Percentiles rank a stretch among this genome's conserved stretches.
phyloP scores from a whole-genome alignment of 2,888 invertebrate genomes.

The Drosophila fungiperda region DNA sequence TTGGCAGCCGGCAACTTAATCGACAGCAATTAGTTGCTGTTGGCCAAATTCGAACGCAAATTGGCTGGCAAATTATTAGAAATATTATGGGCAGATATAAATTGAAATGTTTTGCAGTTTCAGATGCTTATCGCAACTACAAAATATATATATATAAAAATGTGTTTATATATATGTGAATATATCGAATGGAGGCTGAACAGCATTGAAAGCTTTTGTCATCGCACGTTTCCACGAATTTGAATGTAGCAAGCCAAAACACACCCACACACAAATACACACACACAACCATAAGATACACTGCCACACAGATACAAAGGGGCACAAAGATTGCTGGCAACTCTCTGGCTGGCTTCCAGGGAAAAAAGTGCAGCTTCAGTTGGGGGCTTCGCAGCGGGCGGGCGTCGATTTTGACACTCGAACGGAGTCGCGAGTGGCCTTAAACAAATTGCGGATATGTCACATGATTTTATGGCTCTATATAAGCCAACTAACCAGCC shows the following conservation, averaged over 20 bases:
- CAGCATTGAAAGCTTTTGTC: constrained; percentile 76
- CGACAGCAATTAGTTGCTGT: constrained; percentile 77
- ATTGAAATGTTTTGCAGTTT: constrained; percentile 2
- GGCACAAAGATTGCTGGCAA: constrained; percentile 72
- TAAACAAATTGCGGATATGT: constrained; percentile 82
- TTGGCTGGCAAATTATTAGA: constrained; percentile 54
- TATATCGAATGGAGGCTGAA: constrained; percentile 33
- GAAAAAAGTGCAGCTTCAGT: constrained; percentile 41
- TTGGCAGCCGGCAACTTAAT: constrained; percentile 52
- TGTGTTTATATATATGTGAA: neutral
- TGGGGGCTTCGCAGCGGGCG: constrained; percentile 64
- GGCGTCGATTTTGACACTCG: constrained; percentile 77
- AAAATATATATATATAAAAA: constrained; percentile 32
- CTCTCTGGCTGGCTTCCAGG: constrained; percentile 62
- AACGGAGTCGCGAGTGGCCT: constrained; percentile 55
- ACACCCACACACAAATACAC: constrained; percentile 14
- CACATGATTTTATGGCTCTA: constrained; percentile 76
- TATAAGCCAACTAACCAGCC: constrained; percentile 16
- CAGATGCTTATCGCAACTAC: constrained; percentile 42
- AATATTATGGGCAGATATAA: constrained; percentile 17
- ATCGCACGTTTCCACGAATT: constrained; percentile 67
- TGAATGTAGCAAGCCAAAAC: neutral
- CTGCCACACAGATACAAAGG: constrained; percentile 16
- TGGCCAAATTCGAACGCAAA: constrained; percentile 55
- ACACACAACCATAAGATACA: constrained; percentile 14